Evolutionary conservation across 2,888 invertebrate genomes (phyloP).

Genomic region (Drosophila leonis): DNA sequence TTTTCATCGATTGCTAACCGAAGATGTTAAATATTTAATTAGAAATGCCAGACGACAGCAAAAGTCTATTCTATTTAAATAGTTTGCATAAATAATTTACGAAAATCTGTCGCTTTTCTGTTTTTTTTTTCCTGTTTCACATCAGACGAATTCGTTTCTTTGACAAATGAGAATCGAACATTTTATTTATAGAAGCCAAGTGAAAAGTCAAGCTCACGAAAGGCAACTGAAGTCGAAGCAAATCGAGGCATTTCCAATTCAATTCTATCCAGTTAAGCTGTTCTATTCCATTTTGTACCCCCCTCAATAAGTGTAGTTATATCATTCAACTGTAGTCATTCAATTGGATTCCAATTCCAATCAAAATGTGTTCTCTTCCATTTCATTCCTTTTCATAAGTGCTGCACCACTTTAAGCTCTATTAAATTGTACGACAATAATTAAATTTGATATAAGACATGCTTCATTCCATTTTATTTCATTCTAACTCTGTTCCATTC

Average conservation of each 20-base stretch:
- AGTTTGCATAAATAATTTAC: background rate
- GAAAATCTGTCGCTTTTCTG: background rate
- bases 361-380: background rate
- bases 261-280: background rate
- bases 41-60: background rate
- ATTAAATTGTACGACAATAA: background rate
- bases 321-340: background rate
- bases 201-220: too few relatives aligned
- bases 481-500: background rate
- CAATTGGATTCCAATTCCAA: too few relatives aligned
- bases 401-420: background rate
- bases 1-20: constrained; percentile 3
- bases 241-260: too few relatives aligned
- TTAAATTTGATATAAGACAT: background rate
- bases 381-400: background rate
- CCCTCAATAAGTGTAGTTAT: too few relatives aligned
- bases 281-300: background rate
- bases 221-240: background rate
- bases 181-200: background rate
- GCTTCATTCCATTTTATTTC: background rate
- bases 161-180: background rate
- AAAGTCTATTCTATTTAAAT: constrained; percentile 6
- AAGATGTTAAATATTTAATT: background rate
- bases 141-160: background rate
- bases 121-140: background rate